A percentile compares a stretch with the other conserved stretches of the same genome.
Evolutionary conservation across 2,113 vertebrate genomes (phyloP).

Genomic region (Furnarius figulus): DNA sequence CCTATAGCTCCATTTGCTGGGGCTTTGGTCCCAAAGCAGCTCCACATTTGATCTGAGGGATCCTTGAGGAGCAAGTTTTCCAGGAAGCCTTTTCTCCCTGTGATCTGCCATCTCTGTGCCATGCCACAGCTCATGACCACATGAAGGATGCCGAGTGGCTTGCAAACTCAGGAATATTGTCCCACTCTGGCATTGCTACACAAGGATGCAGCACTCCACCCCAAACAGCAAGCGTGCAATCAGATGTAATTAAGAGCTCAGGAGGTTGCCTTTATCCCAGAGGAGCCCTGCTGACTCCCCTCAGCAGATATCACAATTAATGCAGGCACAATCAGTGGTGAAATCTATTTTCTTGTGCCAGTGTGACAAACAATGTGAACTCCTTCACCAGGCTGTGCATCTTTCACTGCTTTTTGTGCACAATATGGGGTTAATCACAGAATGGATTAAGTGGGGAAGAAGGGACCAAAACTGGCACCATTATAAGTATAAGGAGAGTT

Average conservation of each 20-base stretch:
- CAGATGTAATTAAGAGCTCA: background rate
- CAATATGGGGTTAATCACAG: background rate
- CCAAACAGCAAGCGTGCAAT: background rate
- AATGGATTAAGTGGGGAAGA: background rate
- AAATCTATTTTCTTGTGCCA: background rate
- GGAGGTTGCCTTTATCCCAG: background rate
- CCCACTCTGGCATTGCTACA: fast-evolving
- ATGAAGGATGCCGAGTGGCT: background rate
- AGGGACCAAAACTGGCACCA: background rate
- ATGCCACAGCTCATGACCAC: fast-evolving
- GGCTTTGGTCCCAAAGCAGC: background rate
- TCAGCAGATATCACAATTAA: background rate
- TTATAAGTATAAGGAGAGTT: background rate
- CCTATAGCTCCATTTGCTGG: background rate
- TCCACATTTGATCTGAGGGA: background rate
- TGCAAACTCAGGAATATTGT: background rate
- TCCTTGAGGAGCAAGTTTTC: background rate
- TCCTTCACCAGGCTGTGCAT: background rate
- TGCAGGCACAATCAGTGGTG: background rate
- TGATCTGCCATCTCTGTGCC: background rate
- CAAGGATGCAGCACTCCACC: background rate
- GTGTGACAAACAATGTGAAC: background rate
- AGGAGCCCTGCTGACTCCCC: background rate
- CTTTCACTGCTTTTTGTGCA: background rate
- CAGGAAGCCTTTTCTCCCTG: background rate